Evolutionary conservation across 2,888 invertebrate species (phyloP), one percentile per base, ranked within the genome.

Genomic region (Conus canariensis): DNA sequence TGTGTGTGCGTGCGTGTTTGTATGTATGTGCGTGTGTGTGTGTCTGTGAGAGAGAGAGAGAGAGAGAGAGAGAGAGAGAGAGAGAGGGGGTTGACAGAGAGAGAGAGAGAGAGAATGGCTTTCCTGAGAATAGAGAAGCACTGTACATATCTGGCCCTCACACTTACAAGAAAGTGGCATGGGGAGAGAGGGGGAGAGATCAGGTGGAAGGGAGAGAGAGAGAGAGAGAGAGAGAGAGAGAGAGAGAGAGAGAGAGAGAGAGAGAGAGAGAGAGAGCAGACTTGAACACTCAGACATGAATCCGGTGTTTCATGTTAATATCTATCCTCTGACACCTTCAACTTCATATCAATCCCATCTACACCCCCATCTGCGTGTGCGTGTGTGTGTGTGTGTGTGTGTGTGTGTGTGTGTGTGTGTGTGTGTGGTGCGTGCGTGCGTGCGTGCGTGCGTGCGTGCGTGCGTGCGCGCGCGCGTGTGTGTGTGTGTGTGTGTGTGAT

Each of bases 391-490:
- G 74, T 67, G 86, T 86, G 64, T 86, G 25, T 64, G 85, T 86
- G 85, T 64, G 85, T 86, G 85, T 64, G 64, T 86, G 85, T 25
- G 85, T 86, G 64, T 86, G 85, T 86, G 85, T 64, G 85, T 86
- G 64, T 64, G 85, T 86, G 64, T 86, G 85, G 85, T 85, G 85
- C 8, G 85, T 85, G 85, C 8, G 85, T 85, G 85, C 8, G 87
- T 87, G 87, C 4, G 87, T 87, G 87, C 10, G 67, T 87, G 87
- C 12, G 87, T 87, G 67, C 12, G 67, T 56, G 87, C 3, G 67
- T 87, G 87, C 56, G 87, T 87, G 87, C 22, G 67, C 64, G 87
- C n/a, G 87, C 30, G 87, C n/a, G 83, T 58, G 82, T 56, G 82
- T 82, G 45, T 80, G 80, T 80, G 45, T 80, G 80, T 30, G 80